Percentiles rank a stretch among this genome's conserved stretches.
These are phyloP conservation scores for Saxidomus purpurata DNA, from an alignment of 1,140 invertebrate genomes.

Conservation along the genomic window DNA sequence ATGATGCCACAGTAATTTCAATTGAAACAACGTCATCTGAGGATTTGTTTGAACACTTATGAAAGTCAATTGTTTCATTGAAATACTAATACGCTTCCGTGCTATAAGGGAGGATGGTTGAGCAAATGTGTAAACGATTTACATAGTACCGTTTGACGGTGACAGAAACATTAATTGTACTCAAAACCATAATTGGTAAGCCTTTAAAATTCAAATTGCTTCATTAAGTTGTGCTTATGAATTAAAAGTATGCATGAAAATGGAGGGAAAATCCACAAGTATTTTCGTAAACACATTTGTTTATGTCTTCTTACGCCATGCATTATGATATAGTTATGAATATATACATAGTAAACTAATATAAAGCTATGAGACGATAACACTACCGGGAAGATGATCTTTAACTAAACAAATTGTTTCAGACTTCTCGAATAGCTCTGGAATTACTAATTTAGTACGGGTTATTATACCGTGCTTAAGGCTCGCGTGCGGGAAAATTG, in stretches of 20 bases:
- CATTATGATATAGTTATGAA: conserved; percentile 55
- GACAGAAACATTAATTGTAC: neutral
- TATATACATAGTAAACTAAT: conserved; percentile 63
- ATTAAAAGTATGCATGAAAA: neutral
- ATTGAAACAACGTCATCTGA: no score
- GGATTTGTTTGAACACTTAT: no score
- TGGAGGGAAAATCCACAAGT: neutral
- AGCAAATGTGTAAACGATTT: no score
- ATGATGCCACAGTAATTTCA: no score
- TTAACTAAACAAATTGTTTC: conserved; percentile 44
- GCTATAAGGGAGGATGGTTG: no score
- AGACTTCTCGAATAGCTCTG: conserved; percentile 53
- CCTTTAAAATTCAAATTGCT: neutral
- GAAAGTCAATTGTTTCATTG: no score
- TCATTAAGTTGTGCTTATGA: neutral
- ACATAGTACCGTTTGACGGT: neutral
- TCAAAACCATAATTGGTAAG: neutral
- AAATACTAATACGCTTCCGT: no score
- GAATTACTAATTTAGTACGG: conserved; percentile 61
- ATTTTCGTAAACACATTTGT: conserved; percentile 31
- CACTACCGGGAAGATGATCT: conserved; percentile 20
- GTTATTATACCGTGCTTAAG: conserved; percentile 41
- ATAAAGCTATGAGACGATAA: neutral
- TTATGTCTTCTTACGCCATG: neutral
- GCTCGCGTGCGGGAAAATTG: conserved; percentile 55